phyloP scores from a whole-genome alignment of 2,888 invertebrate species.

The Cosmorhoe ocellata region DNA sequence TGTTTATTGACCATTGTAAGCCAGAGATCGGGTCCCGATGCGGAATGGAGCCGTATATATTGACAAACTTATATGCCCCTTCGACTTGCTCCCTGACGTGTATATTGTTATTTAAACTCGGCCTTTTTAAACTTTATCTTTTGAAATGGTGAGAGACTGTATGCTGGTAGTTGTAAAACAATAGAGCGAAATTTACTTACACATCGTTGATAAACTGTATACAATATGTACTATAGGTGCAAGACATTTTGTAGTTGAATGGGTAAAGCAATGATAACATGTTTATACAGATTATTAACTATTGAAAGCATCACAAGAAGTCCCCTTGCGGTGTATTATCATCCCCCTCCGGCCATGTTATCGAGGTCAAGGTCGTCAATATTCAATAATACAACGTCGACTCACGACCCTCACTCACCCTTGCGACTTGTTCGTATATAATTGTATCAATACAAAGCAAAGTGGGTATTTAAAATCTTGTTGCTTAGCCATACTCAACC shows the following conservation, averaged over 20 bases:
- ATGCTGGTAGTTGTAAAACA: not conserved
- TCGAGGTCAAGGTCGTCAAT: slow-evolving; percentile 64
- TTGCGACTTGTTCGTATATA: slow-evolving; percentile 30
- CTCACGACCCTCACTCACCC: slow-evolving; percentile 52
- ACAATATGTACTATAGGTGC: too few relatives aligned
- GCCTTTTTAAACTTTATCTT: slow-evolving; percentile 11
- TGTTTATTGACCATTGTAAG: slow-evolving; percentile 77
- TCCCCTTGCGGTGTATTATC: slow-evolving; percentile 41
- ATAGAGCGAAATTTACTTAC: too few relatives aligned
- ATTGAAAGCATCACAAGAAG: slow-evolving; percentile 18
- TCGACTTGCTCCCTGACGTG: slow-evolving; percentile 23
- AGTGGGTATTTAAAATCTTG: slow-evolving; percentile 25
- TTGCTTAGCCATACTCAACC: slow-evolving; percentile 26
- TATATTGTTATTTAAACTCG: slow-evolving; percentile 24
- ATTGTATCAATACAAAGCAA: slow-evolving; percentile 35
- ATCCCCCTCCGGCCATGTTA: slow-evolving; percentile 47
- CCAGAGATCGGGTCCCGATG: slow-evolving; percentile 61
- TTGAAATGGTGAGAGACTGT: slow-evolving; percentile 6
- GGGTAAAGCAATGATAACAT: slow-evolving; percentile 8
- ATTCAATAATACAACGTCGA: slow-evolving; percentile 52
- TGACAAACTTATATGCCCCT: slow-evolving; percentile 41
- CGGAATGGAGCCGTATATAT: slow-evolving; percentile 65
- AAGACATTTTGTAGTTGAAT: too few relatives aligned
- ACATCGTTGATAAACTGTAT: too few relatives aligned
- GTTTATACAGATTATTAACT: slow-evolving; percentile 6